Evolutionary conservation across 2,888 invertebrate species (phyloP), one percentile per base, ranked within the genome.

Genomic region (Branchipolynoe longqiensis): DNA sequence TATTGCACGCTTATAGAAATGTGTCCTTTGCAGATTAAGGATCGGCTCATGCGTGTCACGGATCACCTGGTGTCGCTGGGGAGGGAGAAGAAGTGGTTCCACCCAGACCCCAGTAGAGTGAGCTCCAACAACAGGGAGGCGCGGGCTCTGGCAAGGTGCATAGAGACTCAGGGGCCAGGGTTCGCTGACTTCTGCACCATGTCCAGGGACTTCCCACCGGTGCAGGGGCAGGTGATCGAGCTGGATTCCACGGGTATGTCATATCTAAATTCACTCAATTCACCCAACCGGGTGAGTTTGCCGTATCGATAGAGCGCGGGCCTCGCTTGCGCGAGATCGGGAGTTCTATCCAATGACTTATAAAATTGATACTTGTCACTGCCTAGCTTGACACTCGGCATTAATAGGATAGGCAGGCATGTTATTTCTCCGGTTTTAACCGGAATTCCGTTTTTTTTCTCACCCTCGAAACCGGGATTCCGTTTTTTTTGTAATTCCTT

Each of bases 111-210:
- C 41, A 25, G 14, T 22, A 78, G 33, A 41, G 48, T 25, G 0
- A 41, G 48, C 12, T 25, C 48, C 1, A 78, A 78, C 48, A 78
- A 78, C 28, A 6, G 48, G 4, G 78, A 78, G 33, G 78, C 78
- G 25, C 41, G 78, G 25, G 78, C 1, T 3, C 41, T 6, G 1
- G 78, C 78, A 18, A 40, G 25, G 25, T 22, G 1, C 1, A 8
- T 78, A 0, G 78, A 78, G 48, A n/a, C 4, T 3, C 22, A 28
- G 1, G 78, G 78, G 48, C 78, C 78, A 1, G 3, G 48, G 8
- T 41, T 78, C 22, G 78, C 78, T 25, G 78, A 78, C 2, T 78
- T 41, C 48, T 78, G 78, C n/a, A 1, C 12, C 3, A 78, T 41
- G 78, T 2, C 48, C 28, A 78, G 33, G 25, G n/a, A 25, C 48